Conservation (phyloP, 2,113 vertebrate genomes). For the Xiphias gladius region DNA sequence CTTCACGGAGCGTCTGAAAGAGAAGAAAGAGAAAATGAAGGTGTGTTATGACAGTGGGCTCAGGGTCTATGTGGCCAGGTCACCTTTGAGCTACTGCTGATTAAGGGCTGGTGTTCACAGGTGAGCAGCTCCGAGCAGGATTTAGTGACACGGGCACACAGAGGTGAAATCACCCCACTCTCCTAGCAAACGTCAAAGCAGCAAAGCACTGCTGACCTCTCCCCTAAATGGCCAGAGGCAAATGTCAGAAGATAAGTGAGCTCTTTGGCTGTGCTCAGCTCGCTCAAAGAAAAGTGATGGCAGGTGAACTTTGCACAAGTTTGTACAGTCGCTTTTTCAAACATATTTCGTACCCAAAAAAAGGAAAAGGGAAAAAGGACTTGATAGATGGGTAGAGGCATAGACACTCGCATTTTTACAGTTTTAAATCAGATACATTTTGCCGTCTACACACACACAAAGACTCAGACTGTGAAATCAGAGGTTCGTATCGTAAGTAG, state of each 20-base stretch:
- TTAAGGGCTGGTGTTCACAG: conserved; percentile 75
- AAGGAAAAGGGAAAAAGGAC: neutral
- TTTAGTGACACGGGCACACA: conserved; percentile 65
- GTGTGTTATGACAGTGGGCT: conserved; percentile 78
- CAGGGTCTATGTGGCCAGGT: conserved; percentile 61
- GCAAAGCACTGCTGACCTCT: conserved; percentile 60
- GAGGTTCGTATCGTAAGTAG: conserved; percentile 11
- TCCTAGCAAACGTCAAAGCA: conserved; percentile 33
- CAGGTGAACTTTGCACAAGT: conserved; percentile 21
- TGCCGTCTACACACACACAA: neutral
- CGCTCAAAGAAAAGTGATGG: conserved; percentile 32
- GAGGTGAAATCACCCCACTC: conserved; percentile 59
- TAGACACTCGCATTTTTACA: neutral
- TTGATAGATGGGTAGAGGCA: neutral
- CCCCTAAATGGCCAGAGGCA: conserved; percentile 63
- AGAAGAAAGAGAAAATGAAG: conserved; percentile 70
- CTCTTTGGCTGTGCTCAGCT: conserved; percentile 33
- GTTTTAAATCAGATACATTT: neutral
- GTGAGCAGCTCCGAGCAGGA: conserved; percentile 78
- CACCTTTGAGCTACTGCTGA: conserved; percentile 76
- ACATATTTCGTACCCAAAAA: conserved; percentile 1
- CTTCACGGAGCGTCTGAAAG: conserved; percentile 54
- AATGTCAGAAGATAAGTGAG: conserved; percentile 54
- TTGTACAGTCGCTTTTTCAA: neutral
- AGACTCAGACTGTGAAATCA: conserved; percentile 17